Evolutionary conservation across 2,113 vertebrate species (phyloP).

Genomic region (Callipepla californica): DNA sequence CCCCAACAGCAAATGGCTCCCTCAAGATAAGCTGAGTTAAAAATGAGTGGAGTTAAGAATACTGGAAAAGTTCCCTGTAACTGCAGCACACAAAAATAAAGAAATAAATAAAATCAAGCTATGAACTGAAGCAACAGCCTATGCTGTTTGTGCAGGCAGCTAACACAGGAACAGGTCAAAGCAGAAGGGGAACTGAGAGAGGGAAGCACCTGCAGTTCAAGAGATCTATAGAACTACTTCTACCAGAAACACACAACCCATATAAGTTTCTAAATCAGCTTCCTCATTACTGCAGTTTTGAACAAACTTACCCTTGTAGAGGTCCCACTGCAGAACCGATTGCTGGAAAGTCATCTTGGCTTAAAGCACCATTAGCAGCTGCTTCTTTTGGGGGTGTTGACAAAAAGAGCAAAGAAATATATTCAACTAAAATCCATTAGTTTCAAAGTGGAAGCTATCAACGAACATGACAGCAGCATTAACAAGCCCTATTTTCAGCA

Average conservation of each 20-base stretch:
- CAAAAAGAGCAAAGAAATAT: slow-evolving; percentile 31
- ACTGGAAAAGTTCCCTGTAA: neutral
- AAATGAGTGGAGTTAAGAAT: neutral
- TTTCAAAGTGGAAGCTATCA: neutral
- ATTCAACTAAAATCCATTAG: neutral
- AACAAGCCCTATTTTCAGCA: neutral
- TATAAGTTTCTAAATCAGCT: neutral
- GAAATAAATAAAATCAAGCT: neutral
- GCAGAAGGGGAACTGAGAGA: neutral
- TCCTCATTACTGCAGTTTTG: neutral
- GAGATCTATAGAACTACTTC: neutral
- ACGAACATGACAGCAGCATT: neutral
- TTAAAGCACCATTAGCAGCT: slow-evolving; percentile 73
- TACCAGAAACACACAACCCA: neutral
- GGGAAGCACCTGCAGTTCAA: neutral
- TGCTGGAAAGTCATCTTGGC: slow-evolving; percentile 84
- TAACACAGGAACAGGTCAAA: neutral
- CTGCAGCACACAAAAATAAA: neutral
- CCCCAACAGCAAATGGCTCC: neutral
- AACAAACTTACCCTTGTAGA: slow-evolving; percentile 71
- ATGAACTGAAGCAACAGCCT: fast-evolving
- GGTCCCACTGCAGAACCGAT: slow-evolving; percentile 69
- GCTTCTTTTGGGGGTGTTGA: slow-evolving; percentile 73
- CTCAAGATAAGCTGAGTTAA: neutral
- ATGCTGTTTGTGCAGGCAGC: neutral